These are phyloP conservation scores for Dermatophagoides farinae DNA, from an alignment of 1,140 invertebrate species.

Conservation along the genomic window DNA sequence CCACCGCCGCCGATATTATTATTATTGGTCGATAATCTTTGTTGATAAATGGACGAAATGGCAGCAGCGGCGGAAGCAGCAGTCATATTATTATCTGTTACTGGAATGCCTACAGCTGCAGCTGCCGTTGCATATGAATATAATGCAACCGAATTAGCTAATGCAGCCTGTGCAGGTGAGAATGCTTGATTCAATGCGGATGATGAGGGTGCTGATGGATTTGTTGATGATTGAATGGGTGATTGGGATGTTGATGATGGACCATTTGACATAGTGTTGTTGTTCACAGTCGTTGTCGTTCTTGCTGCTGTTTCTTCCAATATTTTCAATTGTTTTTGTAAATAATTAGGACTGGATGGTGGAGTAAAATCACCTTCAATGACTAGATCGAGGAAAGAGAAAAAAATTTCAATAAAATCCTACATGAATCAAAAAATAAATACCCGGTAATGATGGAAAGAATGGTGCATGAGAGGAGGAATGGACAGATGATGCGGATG, in stretches of 20 bases:
- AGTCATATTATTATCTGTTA: neutral
- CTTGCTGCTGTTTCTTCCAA: conserved; percentile 29
- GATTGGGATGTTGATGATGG: neutral
- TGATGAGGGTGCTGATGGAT: neutral
- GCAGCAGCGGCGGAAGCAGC: neutral
- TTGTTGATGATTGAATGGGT: neutral
- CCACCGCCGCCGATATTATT: neutral
- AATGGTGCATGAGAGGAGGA: conserved; percentile 48
- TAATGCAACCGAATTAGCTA: neutral
- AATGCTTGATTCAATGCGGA: neutral
- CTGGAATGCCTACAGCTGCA: conserved; percentile 5
- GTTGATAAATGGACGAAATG: neutral
- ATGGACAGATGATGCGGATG: conserved; percentile 42
- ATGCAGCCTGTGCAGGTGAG: neutral
- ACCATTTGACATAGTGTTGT: neutral
- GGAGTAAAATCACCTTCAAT: conserved; percentile 33
- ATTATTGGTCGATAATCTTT: neutral
- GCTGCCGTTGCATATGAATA: conserved; percentile 7
- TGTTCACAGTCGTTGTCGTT: neutral
- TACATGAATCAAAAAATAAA: neutral
- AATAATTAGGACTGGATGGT: conserved; percentile 29
- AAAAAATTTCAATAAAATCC: neutral
- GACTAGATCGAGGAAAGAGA: conserved; percentile 22
- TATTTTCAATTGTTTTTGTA: conserved; percentile 40
- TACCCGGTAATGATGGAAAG: conserved; percentile 43